Conservation (phyloP, 2,888 invertebrate genomes). For the Polyommatus iphigenia region DNA sequence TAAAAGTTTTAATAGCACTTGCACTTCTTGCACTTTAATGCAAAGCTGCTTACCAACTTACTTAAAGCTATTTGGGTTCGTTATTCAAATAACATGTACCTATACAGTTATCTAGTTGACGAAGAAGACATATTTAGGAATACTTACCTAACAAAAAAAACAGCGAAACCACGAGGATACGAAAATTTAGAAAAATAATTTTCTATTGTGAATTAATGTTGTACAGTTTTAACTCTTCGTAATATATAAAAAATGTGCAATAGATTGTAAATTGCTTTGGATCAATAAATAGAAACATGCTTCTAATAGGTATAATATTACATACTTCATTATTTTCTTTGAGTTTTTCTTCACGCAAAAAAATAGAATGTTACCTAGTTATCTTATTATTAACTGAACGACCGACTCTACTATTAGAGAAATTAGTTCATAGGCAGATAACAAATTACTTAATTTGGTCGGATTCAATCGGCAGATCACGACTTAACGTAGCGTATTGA, state of each 20-base stretch:
- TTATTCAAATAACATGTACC: too few relatives aligned
- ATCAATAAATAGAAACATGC: neutral
- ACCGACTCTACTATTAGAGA: too few relatives aligned
- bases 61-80: too few relatives aligned
- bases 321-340: neutral
- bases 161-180: neutral
- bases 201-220: neutral
- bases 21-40: neutral
- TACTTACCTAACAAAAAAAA: neutral
- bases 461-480: too few relatives aligned
- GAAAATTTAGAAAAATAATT: neutral
- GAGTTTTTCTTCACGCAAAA: neutral
- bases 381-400: too few relatives aligned
- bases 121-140: too few relatives aligned
- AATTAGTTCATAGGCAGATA: too few relatives aligned
- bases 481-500: too few relatives aligned
- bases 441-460: too few relatives aligned
- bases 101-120: too few relatives aligned
- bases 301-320: neutral
- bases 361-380: neutral
- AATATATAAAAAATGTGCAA: neutral
- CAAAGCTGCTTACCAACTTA: neutral
- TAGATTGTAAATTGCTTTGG: neutral
- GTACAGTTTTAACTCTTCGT: neutral
- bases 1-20: neutral